Percentiles rank a stretch among this genome's conserved stretches.
phyloP scores from a whole-genome alignment of 2,888 invertebrate species.

The Mythimna loreyi region DNA sequence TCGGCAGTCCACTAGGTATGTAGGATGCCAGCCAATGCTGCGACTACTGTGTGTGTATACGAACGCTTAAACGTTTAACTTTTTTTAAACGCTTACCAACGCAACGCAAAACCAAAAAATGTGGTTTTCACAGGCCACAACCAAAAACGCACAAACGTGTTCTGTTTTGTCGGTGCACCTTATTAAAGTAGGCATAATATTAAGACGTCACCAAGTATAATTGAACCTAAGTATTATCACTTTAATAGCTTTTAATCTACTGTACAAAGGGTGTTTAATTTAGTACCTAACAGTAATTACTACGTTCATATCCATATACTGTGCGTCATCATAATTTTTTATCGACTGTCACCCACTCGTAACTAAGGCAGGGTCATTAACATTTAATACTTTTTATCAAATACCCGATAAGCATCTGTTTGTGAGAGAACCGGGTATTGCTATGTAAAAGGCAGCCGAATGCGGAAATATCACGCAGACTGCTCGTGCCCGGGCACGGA shows the following conservation, averaged over 20 bases:
- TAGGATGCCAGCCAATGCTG: no score
- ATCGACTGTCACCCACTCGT: slow-evolving; percentile 34
- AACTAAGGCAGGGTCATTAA: slow-evolving; percentile 62
- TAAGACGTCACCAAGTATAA: no score
- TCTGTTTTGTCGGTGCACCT: no score
- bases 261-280: background rate
- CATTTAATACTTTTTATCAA: slow-evolving; percentile 59
- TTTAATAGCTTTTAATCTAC: background rate
- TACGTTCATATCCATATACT: background rate
- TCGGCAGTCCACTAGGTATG: no score
- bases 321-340: slow-evolving; percentile 48
- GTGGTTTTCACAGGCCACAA: no score
- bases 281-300: slow-evolving; percentile 20
- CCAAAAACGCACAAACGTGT: no score
- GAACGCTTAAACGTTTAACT: no score
- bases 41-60: no score
- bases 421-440: slow-evolving; percentile 44
- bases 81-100: no score
- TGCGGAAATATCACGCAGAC: slow-evolving; percentile 43
- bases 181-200: no score
- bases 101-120: no score
- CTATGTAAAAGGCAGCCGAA: slow-evolving; percentile 25
- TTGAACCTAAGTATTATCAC: background rate
- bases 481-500: slow-evolving; percentile 22
- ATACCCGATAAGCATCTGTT: slow-evolving; percentile 55